Base-by-base conservation (phyloP, 2,113 vertebrate genomes). In the Semnornis frantzii region DNA sequence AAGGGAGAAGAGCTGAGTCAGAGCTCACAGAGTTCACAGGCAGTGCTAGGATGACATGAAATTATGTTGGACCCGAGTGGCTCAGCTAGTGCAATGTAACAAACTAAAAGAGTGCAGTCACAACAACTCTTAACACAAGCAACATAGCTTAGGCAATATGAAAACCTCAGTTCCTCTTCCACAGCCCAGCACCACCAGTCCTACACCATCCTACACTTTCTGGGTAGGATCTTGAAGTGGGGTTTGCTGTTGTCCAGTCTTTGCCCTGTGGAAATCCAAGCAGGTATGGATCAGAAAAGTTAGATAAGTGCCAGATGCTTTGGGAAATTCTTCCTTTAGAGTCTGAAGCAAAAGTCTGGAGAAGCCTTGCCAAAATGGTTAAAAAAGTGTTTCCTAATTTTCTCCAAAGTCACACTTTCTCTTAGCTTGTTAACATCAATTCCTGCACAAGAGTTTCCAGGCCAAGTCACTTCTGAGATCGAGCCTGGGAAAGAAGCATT, bases 61-160 rank as follows among this genome's bases (percentile, higher is more conserved):
- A 66, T 17, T 25, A 12, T 0, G 33, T 48, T 57, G 42, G 33
- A 83, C 28, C 8, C 0, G 1, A 71, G 60, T 46, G 55, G 14
- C n/a, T 68, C 46, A 65, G 27, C 31, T 33, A 5, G 31, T 68
- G n/a, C 10, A 54, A 52, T 37, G 83, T 42, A 54, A 73, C 34
- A 15, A 37, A 27, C 6, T 19, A 28, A 54, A 74, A 71, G 21
- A 54, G 25, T 2, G 4, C 12, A 60, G 37, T 9, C 31, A 46
- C 18, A 42, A 27, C 20, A 58, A 33, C 44, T 86, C 44, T 31
- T 16, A 82, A 72, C 5, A 7, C 25, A 44, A 59, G n/a, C 28
- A 5, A 3, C 2, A 9, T 11, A 9, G 13, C 5, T 93, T 54
- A 17, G 0, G 3, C 24, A n/a, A 18, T 21, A 23, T 34, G 44